Base-by-base conservation (phyloP, 2,113 vertebrate genomes). In the Vulpes vulpes region DNA sequence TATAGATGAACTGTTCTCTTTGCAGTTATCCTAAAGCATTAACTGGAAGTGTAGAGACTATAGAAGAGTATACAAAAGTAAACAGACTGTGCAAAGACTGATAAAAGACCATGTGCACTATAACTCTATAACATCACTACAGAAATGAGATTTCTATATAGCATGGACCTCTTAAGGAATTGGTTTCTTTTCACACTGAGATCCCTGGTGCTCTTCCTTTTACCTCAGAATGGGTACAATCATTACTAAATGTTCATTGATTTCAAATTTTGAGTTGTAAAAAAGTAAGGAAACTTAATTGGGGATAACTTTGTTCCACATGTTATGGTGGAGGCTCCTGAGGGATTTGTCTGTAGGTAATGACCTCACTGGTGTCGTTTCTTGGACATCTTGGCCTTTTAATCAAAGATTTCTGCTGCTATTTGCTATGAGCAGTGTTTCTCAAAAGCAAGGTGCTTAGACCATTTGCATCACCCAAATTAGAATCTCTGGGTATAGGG, bases 171-270 rank as follows among this genome's bases (percentile, higher is more conserved):
- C 92, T 60, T 83, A 71, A 49, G 79, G 43, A 94, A 81, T 96
- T 97, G 32, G 1, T 91, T 96, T 84, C 53, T 94, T 96, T 73
- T 74, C 90, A 49, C 80, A 32, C 62, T 85, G 51, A 89, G 71
- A 94, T 92, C 95, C 96, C 96, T 95, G 94, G 94, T 97, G 96
- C 97, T 97, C 86, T 96, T 97, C 83, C 67, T 95, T 96, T 97
- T 96, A 94, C 96, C 92, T 97, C 84, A 57, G 59, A 96, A 91
- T 89, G 94, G 84, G 57, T 94, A 98, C 94, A 96, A 79, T 97
- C 96, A 86, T 92, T 97, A 85, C 73, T 87, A 96, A 94, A 60
- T 78, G 27, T 81, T 86, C 53, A 60, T 86, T 85, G 89, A 81
- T 90, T 95, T 92, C 69, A 60, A 82, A 92, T 59, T 96, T 90